phyloP scores from a whole-genome alignment of 2,888 invertebrate genomes.

The Ctenicera cuprea region DNA sequence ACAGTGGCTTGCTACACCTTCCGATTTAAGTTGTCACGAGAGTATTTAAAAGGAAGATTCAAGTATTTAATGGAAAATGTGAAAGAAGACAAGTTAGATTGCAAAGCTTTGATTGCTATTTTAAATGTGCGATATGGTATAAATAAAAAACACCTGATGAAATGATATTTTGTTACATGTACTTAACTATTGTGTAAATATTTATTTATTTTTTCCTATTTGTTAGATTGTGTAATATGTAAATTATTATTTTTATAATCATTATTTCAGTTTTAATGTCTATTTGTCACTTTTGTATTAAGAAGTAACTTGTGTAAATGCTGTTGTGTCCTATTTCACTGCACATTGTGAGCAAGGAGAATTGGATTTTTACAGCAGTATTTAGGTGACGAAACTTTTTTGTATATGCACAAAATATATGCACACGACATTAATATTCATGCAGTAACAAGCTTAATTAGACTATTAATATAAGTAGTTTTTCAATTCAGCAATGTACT shows the following conservation, averaged over 20 bases:
- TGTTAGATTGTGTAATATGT: constrained; percentile 47
- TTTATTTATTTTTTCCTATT: constrained; percentile 59
- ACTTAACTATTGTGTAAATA: constrained; percentile 62
- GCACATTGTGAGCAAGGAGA: neutral
- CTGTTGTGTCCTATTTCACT: neutral
- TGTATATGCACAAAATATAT: constrained; percentile 43
- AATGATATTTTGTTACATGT: constrained; percentile 58
- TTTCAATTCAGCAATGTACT: constrained; percentile 46
- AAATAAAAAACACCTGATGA: neutral
- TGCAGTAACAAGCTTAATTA: constrained; percentile 48
- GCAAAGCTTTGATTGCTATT: neutral
- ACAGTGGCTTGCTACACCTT: constrained; percentile 69
- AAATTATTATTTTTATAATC: constrained; percentile 50
- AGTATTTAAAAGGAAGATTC: constrained; percentile 46
- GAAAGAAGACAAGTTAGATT: neutral
- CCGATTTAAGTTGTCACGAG: constrained; percentile 57
- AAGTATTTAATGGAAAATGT: constrained; percentile 2
- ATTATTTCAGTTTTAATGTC: constrained; percentile 2
- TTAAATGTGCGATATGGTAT: neutral
- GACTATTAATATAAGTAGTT: constrained; percentile 45
- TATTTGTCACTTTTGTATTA: neutral
- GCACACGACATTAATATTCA: constrained; percentile 46
- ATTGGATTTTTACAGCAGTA: too few relatives aligned
- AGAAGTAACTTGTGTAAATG: constrained; percentile 3
- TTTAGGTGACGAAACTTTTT: constrained; percentile 4